Evolutionary conservation across 2,797 vertebrate species (phyloP).

Genomic region (Catostomus latipinnis): DNA sequence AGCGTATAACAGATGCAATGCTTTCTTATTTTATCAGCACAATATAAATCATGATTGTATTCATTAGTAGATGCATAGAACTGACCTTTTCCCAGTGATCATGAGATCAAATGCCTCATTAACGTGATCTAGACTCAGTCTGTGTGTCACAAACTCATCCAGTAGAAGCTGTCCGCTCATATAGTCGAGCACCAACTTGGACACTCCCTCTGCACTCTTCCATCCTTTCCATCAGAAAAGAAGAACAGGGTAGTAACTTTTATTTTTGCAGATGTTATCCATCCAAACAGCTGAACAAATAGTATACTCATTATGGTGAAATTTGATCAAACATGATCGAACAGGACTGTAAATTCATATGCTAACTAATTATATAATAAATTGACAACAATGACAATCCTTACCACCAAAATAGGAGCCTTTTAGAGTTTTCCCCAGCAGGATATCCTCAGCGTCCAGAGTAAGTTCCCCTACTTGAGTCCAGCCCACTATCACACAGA

Average conservation of each 20-base stretch:
- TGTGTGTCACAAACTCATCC: constrained; percentile 86
- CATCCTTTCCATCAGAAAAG: constrained; percentile 73
- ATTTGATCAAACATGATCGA: too few species aligned
- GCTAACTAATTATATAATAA: neutral
- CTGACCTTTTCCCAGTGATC: constrained; percentile 79
- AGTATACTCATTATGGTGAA: neutral
- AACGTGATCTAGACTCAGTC: constrained; percentile 77
- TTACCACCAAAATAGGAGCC: constrained; percentile 93
- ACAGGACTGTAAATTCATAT: neutral
- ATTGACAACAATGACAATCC: neutral
- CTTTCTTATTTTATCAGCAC: neutral
- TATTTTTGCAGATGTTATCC: neutral
- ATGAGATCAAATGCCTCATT: constrained; percentile 84
- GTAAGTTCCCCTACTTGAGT: constrained; percentile 80
- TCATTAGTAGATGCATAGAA: constrained; percentile 29
- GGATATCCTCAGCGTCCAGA: constrained; percentile 83
- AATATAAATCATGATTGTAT: neutral
- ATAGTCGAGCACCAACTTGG: constrained; percentile 83
- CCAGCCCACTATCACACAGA: constrained; percentile 88
- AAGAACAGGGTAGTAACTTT: neutral
- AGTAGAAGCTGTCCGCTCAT: constrained; percentile 84
- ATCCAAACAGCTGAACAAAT: neutral
- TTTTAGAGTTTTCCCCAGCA: constrained; percentile 88
- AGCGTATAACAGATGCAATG: neutral
- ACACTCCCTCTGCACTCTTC: constrained; percentile 82